Evolutionary conservation across 2,888 invertebrate species (phyloP).

Genomic region (Petrolisthes manimaculis): DNA sequence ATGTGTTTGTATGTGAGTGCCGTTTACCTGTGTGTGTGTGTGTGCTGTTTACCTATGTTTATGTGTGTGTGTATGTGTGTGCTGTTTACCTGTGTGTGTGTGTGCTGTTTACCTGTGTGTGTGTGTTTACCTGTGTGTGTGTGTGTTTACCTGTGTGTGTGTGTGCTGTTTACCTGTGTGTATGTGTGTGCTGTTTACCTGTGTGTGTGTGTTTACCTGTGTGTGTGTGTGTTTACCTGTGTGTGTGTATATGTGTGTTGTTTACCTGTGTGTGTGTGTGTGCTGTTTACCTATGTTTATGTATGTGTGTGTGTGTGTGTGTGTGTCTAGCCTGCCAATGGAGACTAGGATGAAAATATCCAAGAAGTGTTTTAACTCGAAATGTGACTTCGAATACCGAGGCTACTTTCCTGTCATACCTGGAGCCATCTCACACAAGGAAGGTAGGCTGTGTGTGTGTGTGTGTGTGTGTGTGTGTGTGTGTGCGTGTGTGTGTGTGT

Average conservation of each 20-base stretch:
- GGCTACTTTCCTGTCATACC: slow-evolving; percentile 61
- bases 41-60: background rate
- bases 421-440: slow-evolving; percentile 58
- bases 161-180: no score
- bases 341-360: slow-evolving; percentile 58
- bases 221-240: background rate
- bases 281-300: background rate
- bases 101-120: background rate
- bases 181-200: background rate
- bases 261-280: background rate
- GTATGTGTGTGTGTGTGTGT: no score
- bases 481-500: background rate
- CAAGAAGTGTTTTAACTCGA: slow-evolving; percentile 51
- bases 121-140: no score
- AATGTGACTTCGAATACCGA: slow-evolving; percentile 45
- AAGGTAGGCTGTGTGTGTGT: slow-evolving; percentile 37
- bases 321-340: slow-evolving; percentile 44
- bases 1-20: no score
- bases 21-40: no score
- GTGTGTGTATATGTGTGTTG: background rate
- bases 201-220: background rate
- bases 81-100: no score
- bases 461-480: background rate
- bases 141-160: background rate
- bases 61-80: background rate